Evolutionary conservation across 2,888 invertebrate genomes (phyloP), one percentile per base, ranked within the genome.

Genomic region (Oligia latruncula): DNA sequence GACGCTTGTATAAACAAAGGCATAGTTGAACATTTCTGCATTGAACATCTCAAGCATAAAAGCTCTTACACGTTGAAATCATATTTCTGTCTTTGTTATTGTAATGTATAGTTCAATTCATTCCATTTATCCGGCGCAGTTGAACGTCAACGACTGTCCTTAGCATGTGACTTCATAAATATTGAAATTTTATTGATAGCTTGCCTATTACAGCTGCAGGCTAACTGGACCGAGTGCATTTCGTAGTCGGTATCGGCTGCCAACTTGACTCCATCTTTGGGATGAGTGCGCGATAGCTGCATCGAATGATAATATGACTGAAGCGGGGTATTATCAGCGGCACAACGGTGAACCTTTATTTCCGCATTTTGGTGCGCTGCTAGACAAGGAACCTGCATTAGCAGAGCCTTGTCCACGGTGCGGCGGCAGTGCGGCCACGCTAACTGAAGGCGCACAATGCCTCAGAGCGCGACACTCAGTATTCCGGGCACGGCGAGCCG

Each of bases 341-440:
- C 70, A 82, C 88, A 88, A 90, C 92, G 88, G 89, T 91, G 86
- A 86, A 89, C 87, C 87, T 83, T 84, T 68, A 88, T 90, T 92
- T 93, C 92, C 92, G 91, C 90, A 89, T 93, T 91, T 90, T 89
- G 87, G 82, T 82, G 83, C 80, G 82, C 68, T 80, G 86, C 76
- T 80, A 82, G 87, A 93, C 92, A 93, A 90, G 92, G 71, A 85
- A 92, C 85, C 86, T 89, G 92, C 93, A 92, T 93, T 93, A 93
- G 89, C 90, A 82, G 85, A 87, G 89, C 91, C 92, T 92, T 92
- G 92, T 92, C 80, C 81, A 73, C 71, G 71, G 43, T 4, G 40
- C 40, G 40, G 80, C 71, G 77, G 79, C 29, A 15, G 76, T 29
- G 71, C 74, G 65, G 71, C 79, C 78, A 73, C 81, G 65, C 68